phyloP scores from a whole-genome alignment of 2,113 vertebrate species.

The Excalfactoria chinensis region DNA sequence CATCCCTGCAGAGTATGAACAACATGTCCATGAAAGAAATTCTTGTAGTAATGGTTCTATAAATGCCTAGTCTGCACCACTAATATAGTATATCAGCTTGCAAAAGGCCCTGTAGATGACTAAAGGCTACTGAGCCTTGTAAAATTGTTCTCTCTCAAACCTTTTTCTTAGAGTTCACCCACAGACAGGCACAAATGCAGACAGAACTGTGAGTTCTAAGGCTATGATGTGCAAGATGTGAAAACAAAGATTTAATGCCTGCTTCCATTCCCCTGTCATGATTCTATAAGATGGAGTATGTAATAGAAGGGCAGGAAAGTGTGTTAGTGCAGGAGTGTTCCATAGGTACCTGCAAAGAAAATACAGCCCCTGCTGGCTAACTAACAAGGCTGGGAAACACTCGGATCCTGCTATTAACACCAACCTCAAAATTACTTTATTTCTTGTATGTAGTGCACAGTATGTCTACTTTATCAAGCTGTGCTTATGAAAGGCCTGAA shows the following conservation, averaged over 20 bases:
- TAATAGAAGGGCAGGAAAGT: background rate
- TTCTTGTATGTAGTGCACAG: background rate
- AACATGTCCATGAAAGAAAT: conserved; percentile 29
- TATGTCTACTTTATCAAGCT: background rate
- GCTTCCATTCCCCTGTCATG: background rate
- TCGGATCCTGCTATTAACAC: background rate
- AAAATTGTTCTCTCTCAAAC: background rate
- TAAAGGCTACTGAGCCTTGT: background rate
- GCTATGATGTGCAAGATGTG: background rate
- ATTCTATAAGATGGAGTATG: background rate
- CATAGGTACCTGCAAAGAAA: background rate
- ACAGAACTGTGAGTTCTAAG: background rate
- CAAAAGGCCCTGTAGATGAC: background rate
- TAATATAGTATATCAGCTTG: background rate
- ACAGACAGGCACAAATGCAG: background rate
- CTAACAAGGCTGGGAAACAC: background rate
- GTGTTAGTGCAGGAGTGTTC: background rate
- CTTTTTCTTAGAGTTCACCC: background rate
- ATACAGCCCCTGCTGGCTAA: background rate
- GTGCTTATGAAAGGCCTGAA: background rate
- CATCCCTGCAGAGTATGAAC: conserved; percentile 46
- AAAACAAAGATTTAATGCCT: background rate
- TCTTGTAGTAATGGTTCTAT: background rate
- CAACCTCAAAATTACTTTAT: background rate
- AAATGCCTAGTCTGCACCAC: conserved; percentile 1